A percentile compares a stretch with the other conserved stretches of the same genome.
These are phyloP conservation scores for Engraulis encrasicolus DNA, from an alignment of 2,113 vertebrate genomes.

Conservation along the genomic window DNA sequence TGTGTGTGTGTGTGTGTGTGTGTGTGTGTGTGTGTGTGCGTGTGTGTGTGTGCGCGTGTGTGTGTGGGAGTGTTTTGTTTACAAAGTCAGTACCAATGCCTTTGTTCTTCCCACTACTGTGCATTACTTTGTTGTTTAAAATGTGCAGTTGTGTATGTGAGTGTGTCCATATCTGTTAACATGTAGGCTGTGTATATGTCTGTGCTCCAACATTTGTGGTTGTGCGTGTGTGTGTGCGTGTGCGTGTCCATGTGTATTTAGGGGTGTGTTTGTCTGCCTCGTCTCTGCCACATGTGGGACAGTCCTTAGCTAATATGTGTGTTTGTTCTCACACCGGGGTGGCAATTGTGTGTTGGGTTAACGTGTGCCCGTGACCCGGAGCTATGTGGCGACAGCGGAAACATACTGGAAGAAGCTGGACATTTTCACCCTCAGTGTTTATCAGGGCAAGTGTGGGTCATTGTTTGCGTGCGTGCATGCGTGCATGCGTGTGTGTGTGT, in stretches of 20 bases:
- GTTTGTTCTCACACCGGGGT: too few relatives aligned
- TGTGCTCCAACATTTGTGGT: background rate
- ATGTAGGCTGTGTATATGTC: background rate
- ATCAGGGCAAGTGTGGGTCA: background rate
- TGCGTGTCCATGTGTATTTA: background rate
- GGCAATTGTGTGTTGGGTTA: too few relatives aligned
- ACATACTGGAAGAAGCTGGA: too few relatives aligned
- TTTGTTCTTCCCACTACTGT: background rate
- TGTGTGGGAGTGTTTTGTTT: slow-evolving; percentile 8
- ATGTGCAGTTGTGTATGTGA: background rate
- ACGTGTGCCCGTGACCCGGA: too few relatives aligned
- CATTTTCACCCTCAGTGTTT: too few relatives aligned
- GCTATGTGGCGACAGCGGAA: too few relatives aligned
- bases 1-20: background rate
- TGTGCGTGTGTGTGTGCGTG: background rate
- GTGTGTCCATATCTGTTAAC: background rate
- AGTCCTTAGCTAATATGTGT: too few relatives aligned
- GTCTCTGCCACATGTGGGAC: background rate
- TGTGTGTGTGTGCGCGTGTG: too few relatives aligned
- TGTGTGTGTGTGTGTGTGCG: too few relatives aligned
- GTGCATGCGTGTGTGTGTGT: slow-evolving; percentile 27
- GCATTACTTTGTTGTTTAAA: background rate
- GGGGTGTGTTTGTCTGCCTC: background rate
- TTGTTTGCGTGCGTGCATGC: slow-evolving; percentile 9
- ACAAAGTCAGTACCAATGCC: background rate